A percentile compares a stretch with the other conserved stretches of the same genome.
These are phyloP conservation scores for Cisticola juncidis DNA, from an alignment of 2,113 vertebrate genomes.

Conservation along the genomic window DNA sequence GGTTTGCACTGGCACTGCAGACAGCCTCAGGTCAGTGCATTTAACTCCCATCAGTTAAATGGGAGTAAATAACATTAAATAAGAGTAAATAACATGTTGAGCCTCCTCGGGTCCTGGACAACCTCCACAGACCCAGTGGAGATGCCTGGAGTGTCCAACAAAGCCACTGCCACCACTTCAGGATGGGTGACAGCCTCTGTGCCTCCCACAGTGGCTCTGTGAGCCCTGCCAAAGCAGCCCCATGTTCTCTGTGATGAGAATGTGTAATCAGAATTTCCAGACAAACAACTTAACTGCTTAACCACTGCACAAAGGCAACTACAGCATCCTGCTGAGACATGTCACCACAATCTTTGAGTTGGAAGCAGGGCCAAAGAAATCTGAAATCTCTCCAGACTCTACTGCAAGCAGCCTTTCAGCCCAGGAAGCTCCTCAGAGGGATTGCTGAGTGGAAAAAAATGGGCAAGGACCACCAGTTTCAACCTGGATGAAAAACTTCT, in stretches of 20 bases:
- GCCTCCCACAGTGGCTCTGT: not conserved
- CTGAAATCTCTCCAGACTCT: not conserved
- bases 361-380: not conserved
- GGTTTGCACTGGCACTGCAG: not conserved
- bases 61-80: not conserved
- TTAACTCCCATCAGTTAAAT: not conserved
- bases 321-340: not conserved
- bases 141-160: fast-evolving
- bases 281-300: not conserved
- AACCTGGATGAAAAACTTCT: not conserved
- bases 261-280: not conserved
- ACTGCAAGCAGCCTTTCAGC: not conserved
- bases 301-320: not conserved
- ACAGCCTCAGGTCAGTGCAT: not conserved
- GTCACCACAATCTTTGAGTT: not conserved
- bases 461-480: not conserved
- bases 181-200: not conserved
- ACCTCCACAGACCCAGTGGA: not conserved
- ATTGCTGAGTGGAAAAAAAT: not conserved
- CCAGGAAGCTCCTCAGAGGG: not conserved
- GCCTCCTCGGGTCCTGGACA: not conserved
- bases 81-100: fast-evolving
- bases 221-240: not conserved
- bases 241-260: not conserved
- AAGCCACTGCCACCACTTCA: not conserved